These are phyloP conservation scores for Chrysomallon squamiferum DNA, from an alignment of 1,140 invertebrate genomes.

Conservation along the genomic window DNA sequence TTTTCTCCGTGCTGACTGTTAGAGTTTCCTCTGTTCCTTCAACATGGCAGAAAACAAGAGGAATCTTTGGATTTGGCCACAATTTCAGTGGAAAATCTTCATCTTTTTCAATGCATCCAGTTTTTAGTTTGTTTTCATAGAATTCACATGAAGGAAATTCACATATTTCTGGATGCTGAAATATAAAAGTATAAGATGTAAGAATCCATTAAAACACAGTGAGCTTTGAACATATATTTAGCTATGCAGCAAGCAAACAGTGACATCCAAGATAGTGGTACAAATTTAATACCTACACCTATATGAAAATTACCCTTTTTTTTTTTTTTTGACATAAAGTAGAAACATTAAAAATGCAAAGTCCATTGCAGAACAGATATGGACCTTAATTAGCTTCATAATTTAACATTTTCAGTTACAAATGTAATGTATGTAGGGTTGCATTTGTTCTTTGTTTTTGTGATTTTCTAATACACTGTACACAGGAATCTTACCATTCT, in stretches of 20 bases:
- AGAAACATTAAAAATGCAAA: too few relatives aligned
- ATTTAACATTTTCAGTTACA: too few relatives aligned
- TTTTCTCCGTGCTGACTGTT: conserved; percentile 33
- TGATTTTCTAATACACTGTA: too few relatives aligned
- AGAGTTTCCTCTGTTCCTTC: conserved; percentile 46
- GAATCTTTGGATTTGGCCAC: conserved; percentile 19
- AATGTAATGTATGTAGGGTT: too few relatives aligned
- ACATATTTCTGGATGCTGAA: conserved; percentile 47
- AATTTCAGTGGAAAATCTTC: conserved; percentile 16
- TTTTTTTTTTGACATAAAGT: too few relatives aligned
- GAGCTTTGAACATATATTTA: background rate
- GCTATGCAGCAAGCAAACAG: too few relatives aligned
- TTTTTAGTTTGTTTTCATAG: conserved; percentile 39
- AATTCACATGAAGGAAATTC: conserved; percentile 49
- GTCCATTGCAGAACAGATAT: too few relatives aligned
- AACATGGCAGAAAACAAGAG: conserved; percentile 48
- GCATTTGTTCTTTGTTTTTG: too few relatives aligned
- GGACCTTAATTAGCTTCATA: too few relatives aligned
- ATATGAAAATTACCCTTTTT: too few relatives aligned
- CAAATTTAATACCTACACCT: too few relatives aligned
- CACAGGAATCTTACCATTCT: conserved; percentile 48
- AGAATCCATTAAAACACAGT: background rate
- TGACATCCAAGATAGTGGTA: too few relatives aligned
- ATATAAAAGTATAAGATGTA: conserved; percentile 12
- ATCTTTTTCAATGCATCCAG: conserved; percentile 9